Conservation (phyloP, 2,797 vertebrate species). For the Sebastes elongatus region DNA sequence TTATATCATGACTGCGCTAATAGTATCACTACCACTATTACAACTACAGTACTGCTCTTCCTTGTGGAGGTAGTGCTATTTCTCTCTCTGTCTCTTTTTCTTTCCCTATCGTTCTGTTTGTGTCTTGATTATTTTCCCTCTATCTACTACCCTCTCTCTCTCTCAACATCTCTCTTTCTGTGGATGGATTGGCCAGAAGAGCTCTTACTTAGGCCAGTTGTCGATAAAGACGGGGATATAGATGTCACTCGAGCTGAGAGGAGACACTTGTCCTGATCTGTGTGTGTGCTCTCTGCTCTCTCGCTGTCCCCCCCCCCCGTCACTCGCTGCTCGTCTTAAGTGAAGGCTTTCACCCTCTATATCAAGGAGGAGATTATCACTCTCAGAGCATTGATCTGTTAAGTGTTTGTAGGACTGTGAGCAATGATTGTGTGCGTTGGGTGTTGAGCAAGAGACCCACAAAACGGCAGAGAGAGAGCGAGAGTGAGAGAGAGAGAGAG, state of each 20-base stretch:
- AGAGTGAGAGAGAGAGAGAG: slow-evolving; percentile 44
- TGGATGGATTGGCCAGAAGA: slow-evolving; percentile 62
- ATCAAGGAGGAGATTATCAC: slow-evolving; percentile 87
- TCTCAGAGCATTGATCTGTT: slow-evolving; percentile 81
- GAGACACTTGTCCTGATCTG: slow-evolving; percentile 77
- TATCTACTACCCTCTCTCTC: not conserved
- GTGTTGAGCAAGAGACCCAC: slow-evolving; percentile 25
- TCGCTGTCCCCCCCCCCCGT: slow-evolving; percentile 11
- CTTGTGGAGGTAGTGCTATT: not conserved
- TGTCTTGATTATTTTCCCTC: slow-evolving; percentile 15
- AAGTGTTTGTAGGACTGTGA: slow-evolving; percentile 64
- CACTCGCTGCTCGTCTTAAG: slow-evolving; percentile 54
- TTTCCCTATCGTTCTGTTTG: not conserved
- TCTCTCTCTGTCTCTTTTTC: not conserved
- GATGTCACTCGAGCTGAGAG: slow-evolving; percentile 80
- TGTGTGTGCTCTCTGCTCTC: slow-evolving; percentile 21
- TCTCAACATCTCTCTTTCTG: not conserved
- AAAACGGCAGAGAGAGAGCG: slow-evolving; percentile 18
- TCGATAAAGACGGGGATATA: slow-evolving; percentile 82
- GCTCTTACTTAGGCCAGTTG: slow-evolving; percentile 85
- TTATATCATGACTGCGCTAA: too few species aligned
- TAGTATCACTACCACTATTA: not conserved
- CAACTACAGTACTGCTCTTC: not conserved
- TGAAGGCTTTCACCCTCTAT: slow-evolving; percentile 82
- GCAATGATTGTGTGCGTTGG: slow-evolving; percentile 52